Evolutionary conservation across 23 tunicate species (phyloP).

Genomic region (Ciona savignyi): DNA sequence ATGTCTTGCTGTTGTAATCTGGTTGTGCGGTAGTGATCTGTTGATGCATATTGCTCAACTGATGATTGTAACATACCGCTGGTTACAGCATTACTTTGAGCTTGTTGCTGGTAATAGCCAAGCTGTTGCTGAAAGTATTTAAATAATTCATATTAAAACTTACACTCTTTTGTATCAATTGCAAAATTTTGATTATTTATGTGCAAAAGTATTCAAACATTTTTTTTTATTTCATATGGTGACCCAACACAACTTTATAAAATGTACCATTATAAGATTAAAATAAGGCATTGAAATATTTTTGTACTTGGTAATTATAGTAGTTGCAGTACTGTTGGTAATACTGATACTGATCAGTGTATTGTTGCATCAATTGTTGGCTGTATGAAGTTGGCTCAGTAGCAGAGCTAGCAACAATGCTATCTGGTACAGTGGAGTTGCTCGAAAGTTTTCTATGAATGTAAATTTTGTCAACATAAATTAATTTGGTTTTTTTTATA

Average conservation of each 20-base stretch:
- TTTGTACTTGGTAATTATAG: slow-evolving; percentile 55
- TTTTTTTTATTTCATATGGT: too few relatives aligned
- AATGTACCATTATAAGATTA: too few relatives aligned
- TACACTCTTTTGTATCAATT: too few relatives aligned
- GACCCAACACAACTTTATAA: too few relatives aligned
- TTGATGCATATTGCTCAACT: slow-evolving; percentile 3
- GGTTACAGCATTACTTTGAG: slow-evolving; percentile 1
- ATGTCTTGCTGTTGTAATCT: slow-evolving; percentile 12
- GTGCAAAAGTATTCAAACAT: too few relatives aligned
- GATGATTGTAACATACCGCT: too few relatives aligned
- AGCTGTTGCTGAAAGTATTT: too few relatives aligned
- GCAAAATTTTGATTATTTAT: too few relatives aligned
- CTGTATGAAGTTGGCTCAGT: slow-evolving; percentile 12
- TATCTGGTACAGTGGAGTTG: slow-evolving; percentile 11
- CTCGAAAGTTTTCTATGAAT: neutral
- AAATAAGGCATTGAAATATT: too few relatives aligned
- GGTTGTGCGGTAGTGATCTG: neutral
- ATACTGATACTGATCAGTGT: slow-evolving; percentile 57
- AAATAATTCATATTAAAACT: too few relatives aligned
- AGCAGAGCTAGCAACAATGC: neutral
- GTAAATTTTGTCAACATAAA: neutral
- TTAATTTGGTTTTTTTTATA: too few relatives aligned
- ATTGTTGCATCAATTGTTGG: slow-evolving; percentile 57
- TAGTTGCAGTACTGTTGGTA: slow-evolving; percentile 83
- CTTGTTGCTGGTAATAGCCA: slow-evolving; percentile 7